Base-by-base conservation (phyloP, 2,888 invertebrate genomes). In the Napeogenes sylphis region DNA sequence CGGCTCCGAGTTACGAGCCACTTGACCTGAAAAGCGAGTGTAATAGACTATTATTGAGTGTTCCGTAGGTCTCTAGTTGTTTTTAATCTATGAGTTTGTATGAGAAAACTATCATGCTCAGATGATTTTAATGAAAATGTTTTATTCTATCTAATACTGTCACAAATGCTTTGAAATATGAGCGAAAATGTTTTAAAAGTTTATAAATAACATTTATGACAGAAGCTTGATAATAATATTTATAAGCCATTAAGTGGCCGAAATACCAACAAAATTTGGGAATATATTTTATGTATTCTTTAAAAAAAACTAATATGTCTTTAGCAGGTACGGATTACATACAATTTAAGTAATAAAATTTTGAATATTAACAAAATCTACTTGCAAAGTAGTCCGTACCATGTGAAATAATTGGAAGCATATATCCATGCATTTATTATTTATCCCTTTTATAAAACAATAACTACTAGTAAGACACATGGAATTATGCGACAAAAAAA, bases 1-100 rank as follows among this genome's bases (percentile, higher is more conserved):
- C 47, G 99, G 99, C 91, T 99, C 99, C 76, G 96, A 96, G 87
- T 96, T 96, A 78, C 94, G 94, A 63, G 99, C 99, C 77, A 99
- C 98, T 73, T 94, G 93, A 72, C 97, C 91, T 91, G 90, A 79
- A 89, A 21, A 91, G 80, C 76, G 84, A 87, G 79, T 77, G 84
- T 85, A 88, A 87, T 83, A 67, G 71, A 76, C 81, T 75, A 78
- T 87, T 84, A 86, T 79, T 80, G 71, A 76, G 76, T 78, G 75
- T 66, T 72, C 74, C 73, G 68, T 66, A 64, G 64, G 70, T 67
- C 68, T 66, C 54, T 21, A 51, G 66, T 68, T 62, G 55, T 67
- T 14, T 63, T 55, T 12, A 33, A 58, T 45, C 46, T 66, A 62
- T 53, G 21, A 53, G 63, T 66, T 42, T 4, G 30, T 35, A 46